Evolutionary conservation across 2,888 invertebrate genomes (phyloP).

Genomic region (Chrysotoxum bicinctum): DNA sequence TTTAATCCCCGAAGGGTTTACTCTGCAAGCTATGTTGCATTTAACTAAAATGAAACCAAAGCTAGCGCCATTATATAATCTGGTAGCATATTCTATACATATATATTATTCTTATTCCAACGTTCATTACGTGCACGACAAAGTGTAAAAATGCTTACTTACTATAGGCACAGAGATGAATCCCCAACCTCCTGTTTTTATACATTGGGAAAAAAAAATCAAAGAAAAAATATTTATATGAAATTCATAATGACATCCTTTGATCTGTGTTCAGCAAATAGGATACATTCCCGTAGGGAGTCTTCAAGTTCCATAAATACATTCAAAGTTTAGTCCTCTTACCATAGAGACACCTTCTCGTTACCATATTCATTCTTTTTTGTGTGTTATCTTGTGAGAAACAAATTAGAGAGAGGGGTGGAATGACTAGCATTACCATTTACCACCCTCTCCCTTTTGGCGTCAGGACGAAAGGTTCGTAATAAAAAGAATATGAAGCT

Average conservation of each 20-base stretch:
- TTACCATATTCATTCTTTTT: conserved; percentile 52
- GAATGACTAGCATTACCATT: conserved; percentile 58
- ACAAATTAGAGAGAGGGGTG: conserved; percentile 46
- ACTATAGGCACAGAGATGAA: neutral
- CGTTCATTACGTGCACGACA: conserved; percentile 50
- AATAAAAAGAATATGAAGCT: conserved; percentile 23
- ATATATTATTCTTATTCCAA: conserved; percentile 55
- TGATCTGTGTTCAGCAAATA: conserved; percentile 67
- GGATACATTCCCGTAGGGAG: conserved; percentile 69
- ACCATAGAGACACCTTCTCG: conserved; percentile 41
- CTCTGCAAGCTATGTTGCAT: neutral
- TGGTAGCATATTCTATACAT: conserved; percentile 31
- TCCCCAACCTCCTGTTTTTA: conserved; percentile 1
- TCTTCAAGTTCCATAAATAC: conserved; percentile 34
- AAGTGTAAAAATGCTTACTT: conserved; percentile 47
- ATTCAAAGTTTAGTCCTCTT: conserved; percentile 32
- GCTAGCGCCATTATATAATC: conserved; percentile 61
- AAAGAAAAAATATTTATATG: conserved; percentile 28
- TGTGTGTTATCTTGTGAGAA: conserved; percentile 22
- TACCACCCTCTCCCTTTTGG: conserved; percentile 38
- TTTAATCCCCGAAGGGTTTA: conserved; percentile 36
- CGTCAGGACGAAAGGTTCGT: neutral
- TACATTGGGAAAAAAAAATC: conserved; percentile 4
- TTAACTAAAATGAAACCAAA: conserved; percentile 34
- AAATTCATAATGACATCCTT: conserved; percentile 71